Evolutionary conservation across 2,888 invertebrate species (phyloP).

Genomic region (Nephrotoma appendiculata): DNA sequence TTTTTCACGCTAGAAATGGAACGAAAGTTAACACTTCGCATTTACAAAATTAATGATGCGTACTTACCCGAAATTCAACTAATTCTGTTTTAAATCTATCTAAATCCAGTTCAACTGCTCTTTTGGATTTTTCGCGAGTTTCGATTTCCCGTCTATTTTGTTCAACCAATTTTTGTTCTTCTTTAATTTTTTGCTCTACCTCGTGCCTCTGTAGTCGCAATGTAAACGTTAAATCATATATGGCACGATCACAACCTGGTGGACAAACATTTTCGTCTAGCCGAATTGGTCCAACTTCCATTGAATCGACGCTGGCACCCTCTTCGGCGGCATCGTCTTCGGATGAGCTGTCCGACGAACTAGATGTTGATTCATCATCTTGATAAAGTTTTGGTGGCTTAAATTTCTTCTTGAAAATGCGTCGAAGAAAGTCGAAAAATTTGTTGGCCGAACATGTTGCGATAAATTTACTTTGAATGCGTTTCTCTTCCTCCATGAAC

Average conservation of each 20-base stretch:
- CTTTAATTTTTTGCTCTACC: conserved; percentile 43
- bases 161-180: conserved; percentile 42
- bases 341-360: conserved; percentile 28
- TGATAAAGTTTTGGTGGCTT: conserved; percentile 46
- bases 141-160: conserved; percentile 43
- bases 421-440: conserved; percentile 60
- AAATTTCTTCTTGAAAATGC: conserved; percentile 73
- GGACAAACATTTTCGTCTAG: conserved; percentile 61
- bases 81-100: conserved; percentile 43
- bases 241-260: conserved; percentile 47
- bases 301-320: conserved; percentile 44
- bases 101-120: conserved; percentile 38
- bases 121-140: conserved; percentile 39
- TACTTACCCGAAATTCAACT: conserved; percentile 45
- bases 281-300: conserved; percentile 48
- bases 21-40: too few species aligned
- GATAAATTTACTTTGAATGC: conserved; percentile 40
- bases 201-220: conserved; percentile 41
- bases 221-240: conserved; percentile 52
- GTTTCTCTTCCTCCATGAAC: conserved; percentile 34
- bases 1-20: conserved; percentile 43
- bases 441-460: conserved; percentile 51
- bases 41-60: neutral
- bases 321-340: conserved; percentile 43
- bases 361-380: conserved; percentile 27